Percentiles rank a stretch among this genome's conserved stretches.
Evolutionary conservation across 2,113 vertebrate genomes (phyloP).

Genomic region (Passer montanus): DNA sequence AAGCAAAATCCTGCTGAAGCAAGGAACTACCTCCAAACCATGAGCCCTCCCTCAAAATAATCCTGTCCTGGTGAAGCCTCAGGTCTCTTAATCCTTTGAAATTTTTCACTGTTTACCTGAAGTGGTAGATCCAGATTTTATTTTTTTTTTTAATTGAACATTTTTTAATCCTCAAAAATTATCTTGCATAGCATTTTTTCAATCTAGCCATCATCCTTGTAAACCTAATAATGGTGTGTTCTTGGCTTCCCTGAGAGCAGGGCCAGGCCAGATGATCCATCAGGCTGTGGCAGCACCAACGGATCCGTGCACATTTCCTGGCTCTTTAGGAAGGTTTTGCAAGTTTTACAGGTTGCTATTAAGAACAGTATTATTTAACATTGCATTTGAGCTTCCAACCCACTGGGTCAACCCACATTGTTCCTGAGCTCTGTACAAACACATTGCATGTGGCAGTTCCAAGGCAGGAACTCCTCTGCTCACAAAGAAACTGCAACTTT

Average conservation of each 20-base stretch:
- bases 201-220: not conserved
- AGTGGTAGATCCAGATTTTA: not conserved
- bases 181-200: not conserved
- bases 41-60: not conserved
- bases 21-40: not conserved
- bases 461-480: not conserved
- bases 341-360: not conserved
- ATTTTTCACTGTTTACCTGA: not conserved
- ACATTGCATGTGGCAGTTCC: not conserved
- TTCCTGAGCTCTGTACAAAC: not conserved
- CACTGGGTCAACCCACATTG: not conserved
- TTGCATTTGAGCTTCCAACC: not conserved
- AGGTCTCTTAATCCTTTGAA: not conserved
- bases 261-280: not conserved
- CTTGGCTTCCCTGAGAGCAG: not conserved
- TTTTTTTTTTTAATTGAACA: not conserved
- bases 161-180: not conserved
- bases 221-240: not conserved
- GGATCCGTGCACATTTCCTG: not conserved
- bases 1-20: not conserved
- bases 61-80: not conserved
- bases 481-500: slow-evolving; percentile 13
- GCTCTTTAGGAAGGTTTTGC: not conserved
- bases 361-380: not conserved
- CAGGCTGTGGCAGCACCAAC: not conserved